These are phyloP conservation scores for Benthosema pterotum DNA, from an alignment of 2,797 vertebrate species.

Conservation along the genomic window DNA sequence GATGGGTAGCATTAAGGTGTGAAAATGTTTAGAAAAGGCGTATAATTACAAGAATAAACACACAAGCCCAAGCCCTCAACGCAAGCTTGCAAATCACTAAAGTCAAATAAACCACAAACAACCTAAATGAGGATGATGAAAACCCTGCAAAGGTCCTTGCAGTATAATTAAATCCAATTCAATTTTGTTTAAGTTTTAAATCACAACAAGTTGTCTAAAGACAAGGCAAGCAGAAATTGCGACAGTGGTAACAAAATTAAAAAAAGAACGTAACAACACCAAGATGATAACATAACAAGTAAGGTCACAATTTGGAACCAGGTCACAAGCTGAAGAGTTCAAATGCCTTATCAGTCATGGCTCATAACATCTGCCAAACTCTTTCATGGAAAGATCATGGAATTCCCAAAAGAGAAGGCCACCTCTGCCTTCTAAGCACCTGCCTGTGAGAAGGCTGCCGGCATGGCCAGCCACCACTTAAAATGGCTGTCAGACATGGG, in stretches of 20 bases:
- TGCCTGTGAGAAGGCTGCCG: slow-evolving; percentile 32
- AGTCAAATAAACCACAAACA: slow-evolving; percentile 18
- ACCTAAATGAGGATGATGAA: slow-evolving; percentile 2
- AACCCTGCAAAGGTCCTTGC: background rate
- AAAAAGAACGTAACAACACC: too few relatives aligned
- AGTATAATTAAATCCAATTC: too few relatives aligned
- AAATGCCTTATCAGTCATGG: slow-evolving; percentile 10
- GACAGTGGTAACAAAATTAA: too few relatives aligned
- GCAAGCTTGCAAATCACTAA: slow-evolving; percentile 7
- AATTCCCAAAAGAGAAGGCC: slow-evolving; percentile 13
- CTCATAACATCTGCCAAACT: slow-evolving; percentile 21
- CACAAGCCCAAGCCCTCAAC: slow-evolving; percentile 3
- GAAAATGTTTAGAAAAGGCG: slow-evolving; percentile 13
- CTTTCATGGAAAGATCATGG: slow-evolving; percentile 13
- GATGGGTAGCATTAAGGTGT: slow-evolving; percentile 12
- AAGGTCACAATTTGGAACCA: slow-evolving; percentile 5
- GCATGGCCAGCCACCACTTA: slow-evolving; percentile 39
- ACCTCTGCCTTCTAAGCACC: slow-evolving; percentile 26
- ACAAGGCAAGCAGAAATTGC: too few relatives aligned
- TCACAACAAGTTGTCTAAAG: too few relatives aligned
- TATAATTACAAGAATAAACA: slow-evolving; percentile 9
- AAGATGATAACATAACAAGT: slow-evolving; percentile 16
- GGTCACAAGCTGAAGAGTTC: slow-evolving; percentile 34
- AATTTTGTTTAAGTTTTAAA: too few relatives aligned
- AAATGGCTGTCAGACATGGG: slow-evolving; percentile 69